Conservation (phyloP, 2,888 invertebrate species). For the Abscondita cerata region DNA sequence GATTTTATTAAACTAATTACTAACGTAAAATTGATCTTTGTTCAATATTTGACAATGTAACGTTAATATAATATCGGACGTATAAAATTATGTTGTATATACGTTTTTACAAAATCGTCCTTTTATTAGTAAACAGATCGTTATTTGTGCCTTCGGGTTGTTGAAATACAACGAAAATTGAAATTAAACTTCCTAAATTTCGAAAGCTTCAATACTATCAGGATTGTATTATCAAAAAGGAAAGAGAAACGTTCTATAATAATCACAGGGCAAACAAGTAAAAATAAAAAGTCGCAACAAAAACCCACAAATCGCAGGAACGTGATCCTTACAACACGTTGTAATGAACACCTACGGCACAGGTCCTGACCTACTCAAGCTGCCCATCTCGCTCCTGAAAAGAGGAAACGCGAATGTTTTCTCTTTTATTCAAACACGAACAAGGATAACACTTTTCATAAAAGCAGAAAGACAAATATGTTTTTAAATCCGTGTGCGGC, state of each 20-base stretch:
- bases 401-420: background rate
- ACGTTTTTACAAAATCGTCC: no score
- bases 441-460: slow-evolving; percentile 1
- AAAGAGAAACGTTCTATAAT: slow-evolving; percentile 17
- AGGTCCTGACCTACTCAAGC: slow-evolving; percentile 34
- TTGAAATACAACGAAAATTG: no score
- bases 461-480: background rate
- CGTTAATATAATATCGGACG: no score
- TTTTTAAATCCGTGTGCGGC: slow-evolving; percentile 14
- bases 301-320: slow-evolving; percentile 30
- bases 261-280: slow-evolving; percentile 15
- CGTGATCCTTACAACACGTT: slow-evolving; percentile 32
- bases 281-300: slow-evolving; percentile 27
- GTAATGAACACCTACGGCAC: slow-evolving; percentile 36
- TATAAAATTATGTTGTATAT: no score
- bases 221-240: slow-evolving; percentile 11
- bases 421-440: slow-evolving; percentile 8
- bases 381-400: slow-evolving; percentile 15
- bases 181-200: no score
- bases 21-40: no score
- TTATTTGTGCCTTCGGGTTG: no score
- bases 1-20: no score
- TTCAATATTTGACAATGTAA: no score
- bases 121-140: no score
- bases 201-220: background rate